Base-by-base conservation (phyloP, 2,113 vertebrate genomes). In the Coryphaenoides rupestris region DNA sequence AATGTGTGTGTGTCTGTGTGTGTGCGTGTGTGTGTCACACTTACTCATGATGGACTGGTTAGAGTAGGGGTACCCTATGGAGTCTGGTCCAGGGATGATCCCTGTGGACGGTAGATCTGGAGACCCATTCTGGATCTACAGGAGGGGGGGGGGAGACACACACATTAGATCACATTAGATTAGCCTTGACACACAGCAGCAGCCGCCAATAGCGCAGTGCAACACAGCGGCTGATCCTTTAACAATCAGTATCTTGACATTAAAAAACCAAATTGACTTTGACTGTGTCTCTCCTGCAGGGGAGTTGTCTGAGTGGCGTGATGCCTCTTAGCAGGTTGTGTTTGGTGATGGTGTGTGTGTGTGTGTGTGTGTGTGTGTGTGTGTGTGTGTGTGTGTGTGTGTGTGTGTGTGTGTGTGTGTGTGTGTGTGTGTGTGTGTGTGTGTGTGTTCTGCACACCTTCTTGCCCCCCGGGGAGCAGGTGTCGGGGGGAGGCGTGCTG, bases 31-130 rank as follows among this genome's bases (percentile, higher is more conserved):
- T 52, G 23, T 21, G 33, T 17, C 15, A 53, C 22, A 89, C 94
- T 93, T 87, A 99, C 97, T 96, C 76, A 97, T 94, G 81, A 98
- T 93, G 55, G 97, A 96, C 84, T 94, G 95, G 83, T 91, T 96
- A 76, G 96, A 95, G 86, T 97, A 99, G 0, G 95, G 95, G 75
- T 98, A 99, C 26, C 95, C 94, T 6, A 96, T 92, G n/a, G 91
- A 96, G 63, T 99, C 97, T 0, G 95, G 94, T 49, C 95, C 94
- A n/a, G 94, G 88, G 3, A 94, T 81, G 58, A 96, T 79, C 66
- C 93, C 94, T 9, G 91, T 90, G 67, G 91, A 93, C 21, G 93
- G 92, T 83, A 98, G 89, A 57, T 99, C 97, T 19, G 95, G 92
- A 63, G 95, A 95, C 68, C 94, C 96, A 5, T 98, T 98, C 79